Conservation (phyloP, 1,140 invertebrate species). For the Stegodyphus dumicola region DNA sequence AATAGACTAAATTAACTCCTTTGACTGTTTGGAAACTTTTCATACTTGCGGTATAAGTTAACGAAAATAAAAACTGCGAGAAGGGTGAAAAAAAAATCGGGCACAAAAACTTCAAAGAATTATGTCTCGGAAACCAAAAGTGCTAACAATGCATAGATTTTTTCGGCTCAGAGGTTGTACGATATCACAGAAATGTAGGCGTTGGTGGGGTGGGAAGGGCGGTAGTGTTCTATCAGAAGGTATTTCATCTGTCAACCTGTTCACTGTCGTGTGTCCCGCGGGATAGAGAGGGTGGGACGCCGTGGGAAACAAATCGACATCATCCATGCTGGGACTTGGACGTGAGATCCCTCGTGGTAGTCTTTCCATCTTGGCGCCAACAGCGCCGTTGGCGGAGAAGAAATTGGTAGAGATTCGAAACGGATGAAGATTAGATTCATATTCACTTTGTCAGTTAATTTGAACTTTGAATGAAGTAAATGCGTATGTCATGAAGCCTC, state of each 20-base stretch:
- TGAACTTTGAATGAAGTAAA: too few species aligned
- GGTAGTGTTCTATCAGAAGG: constrained; percentile 56
- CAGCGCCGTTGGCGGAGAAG: background rate
- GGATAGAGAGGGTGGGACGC: constrained; percentile 33
- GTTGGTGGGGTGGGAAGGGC: background rate
- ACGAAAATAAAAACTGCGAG: background rate
- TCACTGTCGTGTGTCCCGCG: constrained; percentile 48
- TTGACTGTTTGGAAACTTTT: too few species aligned
- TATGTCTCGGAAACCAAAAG: constrained; percentile 53
- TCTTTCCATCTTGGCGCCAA: constrained; percentile 1
- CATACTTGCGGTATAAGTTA: too few species aligned
- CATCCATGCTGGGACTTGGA: constrained; percentile 37
- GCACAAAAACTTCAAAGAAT: constrained; percentile 12
- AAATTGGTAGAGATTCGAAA: background rate
- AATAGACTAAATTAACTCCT: too few species aligned
- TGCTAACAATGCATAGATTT: constrained; percentile 58
- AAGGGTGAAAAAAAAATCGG: background rate
- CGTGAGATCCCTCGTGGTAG: background rate
- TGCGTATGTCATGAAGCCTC: too few species aligned
- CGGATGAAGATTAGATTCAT: background rate
- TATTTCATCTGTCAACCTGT: constrained; percentile 62
- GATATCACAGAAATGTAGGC: background rate
- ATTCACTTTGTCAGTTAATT: too few species aligned
- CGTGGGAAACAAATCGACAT: constrained; percentile 60
- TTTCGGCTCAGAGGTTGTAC: background rate